Conservation (phyloP, 2,888 invertebrate species). For the Acutogordius australiensis region DNA sequence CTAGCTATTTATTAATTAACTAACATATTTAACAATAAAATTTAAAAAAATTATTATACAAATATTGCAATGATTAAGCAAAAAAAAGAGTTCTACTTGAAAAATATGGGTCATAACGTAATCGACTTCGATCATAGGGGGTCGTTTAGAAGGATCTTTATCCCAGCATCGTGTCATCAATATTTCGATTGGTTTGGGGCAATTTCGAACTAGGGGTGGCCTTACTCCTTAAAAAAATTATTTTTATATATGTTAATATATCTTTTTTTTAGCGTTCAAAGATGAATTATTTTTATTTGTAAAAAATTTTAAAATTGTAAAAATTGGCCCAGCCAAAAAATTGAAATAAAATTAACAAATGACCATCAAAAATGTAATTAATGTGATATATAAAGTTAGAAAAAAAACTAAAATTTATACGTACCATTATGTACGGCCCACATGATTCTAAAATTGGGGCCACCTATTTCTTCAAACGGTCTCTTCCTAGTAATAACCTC, state of each 20-base stretch:
- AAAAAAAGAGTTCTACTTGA: too few relatives aligned
- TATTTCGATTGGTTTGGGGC: constrained; percentile 55
- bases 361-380: constrained; percentile 4
- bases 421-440: constrained; percentile 70
- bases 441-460: constrained; percentile 53
- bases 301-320: too few relatives aligned
- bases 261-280: too few relatives aligned
- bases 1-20: too few relatives aligned
- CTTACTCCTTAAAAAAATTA: constrained; percentile 23
- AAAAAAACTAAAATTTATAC: too few relatives aligned
- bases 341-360: too few relatives aligned
- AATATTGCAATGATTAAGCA: too few relatives aligned
- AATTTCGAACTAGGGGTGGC: constrained; percentile 52
- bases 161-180: constrained; percentile 67
- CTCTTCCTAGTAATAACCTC: constrained; percentile 62
- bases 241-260: background rate
- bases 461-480: constrained; percentile 15
- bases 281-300: background rate
- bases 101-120: constrained; percentile 31
- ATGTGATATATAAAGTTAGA: constrained; percentile 25
- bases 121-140: constrained; percentile 59
- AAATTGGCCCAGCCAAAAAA: too few relatives aligned
- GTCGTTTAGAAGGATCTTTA: constrained; percentile 47
- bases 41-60: too few relatives aligned
- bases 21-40: too few relatives aligned